Evolutionary conservation across 2,113 vertebrate genomes (phyloP), one percentile per base, ranked within the genome.

Genomic region (Bostrychus sinensis): DNA sequence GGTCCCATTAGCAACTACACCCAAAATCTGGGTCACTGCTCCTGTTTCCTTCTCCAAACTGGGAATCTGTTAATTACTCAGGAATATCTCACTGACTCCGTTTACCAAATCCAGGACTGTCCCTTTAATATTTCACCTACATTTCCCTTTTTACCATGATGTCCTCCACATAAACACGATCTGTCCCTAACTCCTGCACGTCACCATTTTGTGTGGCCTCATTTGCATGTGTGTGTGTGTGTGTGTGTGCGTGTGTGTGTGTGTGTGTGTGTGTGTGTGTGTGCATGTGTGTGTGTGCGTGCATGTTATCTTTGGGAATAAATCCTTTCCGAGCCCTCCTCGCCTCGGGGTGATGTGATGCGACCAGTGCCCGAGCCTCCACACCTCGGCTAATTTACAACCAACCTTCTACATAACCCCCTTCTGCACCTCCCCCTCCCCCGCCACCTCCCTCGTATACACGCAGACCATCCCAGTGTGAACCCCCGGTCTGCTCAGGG

Each of bases 251-350:
- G 94, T 96, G 89, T 93, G 56, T 20, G 19, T 22, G 19, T 11
- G 10, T 75, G 73, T 71, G 65, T 71, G 71, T 17, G 42, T 54
- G 70, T 51, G 92, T n/a, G n/a, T n/a, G n/a, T n/a, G n/a, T n/a
- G n/a, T n/a, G n/a, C n/a, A n/a, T n/a, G n/a, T n/a, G n/a, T n/a
- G n/a, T n/a, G n/a, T n/a, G n/a, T n/a, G n/a, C n/a, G n/a, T n/a
- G n/a, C n/a, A n/a, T 93, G 91, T 96, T 96, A 96, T 97, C 94
- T 96, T 92, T 96, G 95, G 93, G 95, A 97, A 95, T 95, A 94
- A 94, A 94, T 96, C 95, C 86, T 23, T 93, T 94, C 93, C 93
- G 93, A 92, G 93, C 92, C 94, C 94, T 90, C 90, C 95, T 95
- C 92, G 93, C 88, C 86, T 82, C 92, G 87, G 92, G 92, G 91